phyloP scores from a whole-genome alignment of 2,113 vertebrate genomes.

The Hyperopisus bebe region DNA sequence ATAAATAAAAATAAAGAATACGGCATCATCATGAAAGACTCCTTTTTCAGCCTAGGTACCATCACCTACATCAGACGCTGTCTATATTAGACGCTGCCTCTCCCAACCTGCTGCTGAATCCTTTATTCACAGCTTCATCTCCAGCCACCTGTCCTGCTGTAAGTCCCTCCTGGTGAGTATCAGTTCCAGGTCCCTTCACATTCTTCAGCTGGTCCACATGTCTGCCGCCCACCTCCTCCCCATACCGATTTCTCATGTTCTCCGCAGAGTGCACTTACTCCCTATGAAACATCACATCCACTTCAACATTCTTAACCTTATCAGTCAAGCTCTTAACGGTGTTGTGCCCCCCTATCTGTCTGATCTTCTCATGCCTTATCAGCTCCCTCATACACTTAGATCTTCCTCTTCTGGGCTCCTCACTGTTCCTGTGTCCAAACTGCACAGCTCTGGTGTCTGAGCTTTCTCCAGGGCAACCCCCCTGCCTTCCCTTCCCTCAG shows the following conservation, averaged over 20 bases:
- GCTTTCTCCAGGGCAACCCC: not conserved
- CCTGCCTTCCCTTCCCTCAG: not conserved
- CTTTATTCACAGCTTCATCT: not conserved
- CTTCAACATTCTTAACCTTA: not conserved
- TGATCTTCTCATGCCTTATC: not conserved
- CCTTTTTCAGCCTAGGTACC: not conserved
- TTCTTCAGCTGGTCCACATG: not conserved
- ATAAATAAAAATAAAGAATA: not conserved
- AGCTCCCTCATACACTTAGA: not conserved
- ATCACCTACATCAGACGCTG: not conserved
- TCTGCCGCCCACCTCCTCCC: not conserved
- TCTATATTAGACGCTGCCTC: not conserved
- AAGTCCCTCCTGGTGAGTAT: not conserved
- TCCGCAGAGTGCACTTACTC: not conserved
- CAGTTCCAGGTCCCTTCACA: not conserved
- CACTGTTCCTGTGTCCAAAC: not conserved
- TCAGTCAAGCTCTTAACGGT: not conserved
- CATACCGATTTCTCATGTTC: not conserved
- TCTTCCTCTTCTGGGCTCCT: not conserved
- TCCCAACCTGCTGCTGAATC: not conserved
- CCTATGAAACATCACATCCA: not conserved
- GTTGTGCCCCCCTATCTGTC: not conserved
- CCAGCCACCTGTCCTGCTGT: not conserved
- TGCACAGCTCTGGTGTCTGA: not conserved
- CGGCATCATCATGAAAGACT: not conserved